A percentile compares a stretch with the other conserved stretches of the same genome.
phyloP scores from a whole-genome alignment of 2,888 invertebrate species.

The Vandiemenella viatica region DNA sequence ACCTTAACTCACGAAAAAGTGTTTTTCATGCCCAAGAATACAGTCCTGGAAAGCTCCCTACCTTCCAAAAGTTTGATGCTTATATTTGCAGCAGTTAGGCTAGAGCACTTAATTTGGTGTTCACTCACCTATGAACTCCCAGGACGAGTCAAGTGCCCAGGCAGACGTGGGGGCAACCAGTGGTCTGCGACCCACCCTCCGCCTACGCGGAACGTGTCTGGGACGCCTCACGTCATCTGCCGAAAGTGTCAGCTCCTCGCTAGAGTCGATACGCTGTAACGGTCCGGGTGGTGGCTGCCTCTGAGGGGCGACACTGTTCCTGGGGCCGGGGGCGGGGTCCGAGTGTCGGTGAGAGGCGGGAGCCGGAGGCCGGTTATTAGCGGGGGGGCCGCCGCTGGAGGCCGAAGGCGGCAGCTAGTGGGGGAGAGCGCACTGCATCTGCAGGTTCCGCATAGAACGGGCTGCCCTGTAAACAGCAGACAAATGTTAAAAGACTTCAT shows the following conservation, averaged over 20 bases:
- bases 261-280: slow-evolving; percentile 31
- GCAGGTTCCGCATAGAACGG: slow-evolving; percentile 85
- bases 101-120: too few relatives aligned
- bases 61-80: too few relatives aligned
- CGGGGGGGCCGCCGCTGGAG: too few relatives aligned
- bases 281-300: slow-evolving; percentile 22
- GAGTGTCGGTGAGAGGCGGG: slow-evolving; percentile 34
- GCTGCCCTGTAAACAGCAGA: slow-evolving; percentile 49
- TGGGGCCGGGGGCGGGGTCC: slow-evolving; percentile 27
- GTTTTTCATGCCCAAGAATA: too few relatives aligned
- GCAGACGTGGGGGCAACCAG: slow-evolving; percentile 37
- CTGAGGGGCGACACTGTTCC: not conserved
- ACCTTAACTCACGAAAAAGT: too few relatives aligned
- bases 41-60: too few relatives aligned
- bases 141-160: slow-evolving; percentile 79
- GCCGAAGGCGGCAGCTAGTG: too few relatives aligned
- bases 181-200: slow-evolving; percentile 58
- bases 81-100: too few relatives aligned
- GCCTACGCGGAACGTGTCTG: slow-evolving; percentile 32
- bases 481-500: too few relatives aligned
- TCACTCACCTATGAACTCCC: slow-evolving; percentile 76
- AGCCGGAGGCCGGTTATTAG: not conserved
- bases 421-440: slow-evolving; percentile 62
- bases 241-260: slow-evolving; percentile 18
- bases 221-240: slow-evolving; percentile 27